These are phyloP conservation scores for Eupithecia subumbrata DNA, from an alignment of 2,888 invertebrate genomes.

Conservation along the genomic window DNA sequence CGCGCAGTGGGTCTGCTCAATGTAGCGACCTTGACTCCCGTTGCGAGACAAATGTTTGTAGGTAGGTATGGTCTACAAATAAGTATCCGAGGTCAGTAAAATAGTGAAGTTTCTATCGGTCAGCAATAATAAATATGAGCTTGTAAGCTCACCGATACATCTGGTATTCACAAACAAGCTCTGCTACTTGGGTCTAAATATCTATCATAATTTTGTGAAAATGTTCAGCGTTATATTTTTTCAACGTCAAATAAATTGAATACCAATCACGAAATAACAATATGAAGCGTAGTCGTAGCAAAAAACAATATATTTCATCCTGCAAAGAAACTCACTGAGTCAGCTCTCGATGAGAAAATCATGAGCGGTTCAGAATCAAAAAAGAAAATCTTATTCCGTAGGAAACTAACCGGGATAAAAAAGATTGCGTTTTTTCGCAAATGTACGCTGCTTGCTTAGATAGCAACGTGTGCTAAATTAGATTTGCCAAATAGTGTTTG, in stretches of 20 bases:
- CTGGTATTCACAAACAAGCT: not conserved
- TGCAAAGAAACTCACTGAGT: slow-evolving; percentile 22
- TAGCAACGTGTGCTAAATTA: slow-evolving; percentile 22
- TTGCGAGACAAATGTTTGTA: too few species aligned
- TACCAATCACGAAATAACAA: not conserved
- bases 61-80: too few species aligned
- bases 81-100: too few species aligned
- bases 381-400: slow-evolving; percentile 34
- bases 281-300: not conserved
- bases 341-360: slow-evolving; percentile 35
- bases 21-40: too few species aligned
- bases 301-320: not conserved
- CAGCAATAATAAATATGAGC: too few species aligned
- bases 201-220: not conserved
- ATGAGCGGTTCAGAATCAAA: slow-evolving; percentile 33
- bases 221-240: not conserved
- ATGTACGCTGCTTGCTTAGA: slow-evolving; percentile 27
- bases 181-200: too few species aligned
- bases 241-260: not conserved
- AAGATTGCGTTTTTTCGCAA: slow-evolving; percentile 38
- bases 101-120: not conserved
- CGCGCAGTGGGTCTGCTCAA: too few species aligned
- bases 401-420: slow-evolving; percentile 39
- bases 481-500: slow-evolving; percentile 27
- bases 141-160: too few species aligned